Evolutionary conservation across 2,888 invertebrate species (phyloP).

Genomic region (Coleophora deauratella): DNA sequence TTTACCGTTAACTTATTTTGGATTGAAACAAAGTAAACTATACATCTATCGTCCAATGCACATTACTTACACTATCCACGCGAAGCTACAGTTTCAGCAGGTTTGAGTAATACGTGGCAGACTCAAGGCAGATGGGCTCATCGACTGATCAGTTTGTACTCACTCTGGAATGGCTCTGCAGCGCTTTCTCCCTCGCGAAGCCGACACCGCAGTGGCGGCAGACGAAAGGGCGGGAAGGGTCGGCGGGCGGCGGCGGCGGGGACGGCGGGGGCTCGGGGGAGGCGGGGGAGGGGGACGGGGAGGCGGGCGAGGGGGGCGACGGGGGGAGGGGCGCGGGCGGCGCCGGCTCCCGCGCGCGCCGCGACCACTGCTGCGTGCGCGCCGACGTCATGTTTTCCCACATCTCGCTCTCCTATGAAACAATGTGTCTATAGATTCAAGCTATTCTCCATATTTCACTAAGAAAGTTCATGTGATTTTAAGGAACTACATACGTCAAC

Average conservation of each 20-base stretch:
- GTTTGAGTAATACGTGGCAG: too few relatives aligned
- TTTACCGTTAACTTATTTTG: too few relatives aligned
- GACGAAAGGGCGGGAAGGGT: conserved; percentile 85
- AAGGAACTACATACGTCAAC: too few relatives aligned
- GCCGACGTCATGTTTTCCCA: conserved; percentile 71
- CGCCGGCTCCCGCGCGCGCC: conserved; percentile 33
- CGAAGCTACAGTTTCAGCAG: too few relatives aligned
- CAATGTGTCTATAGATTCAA: too few relatives aligned
- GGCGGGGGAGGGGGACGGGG: conserved; percentile 9
- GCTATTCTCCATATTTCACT: too few relatives aligned
- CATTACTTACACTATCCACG: too few relatives aligned
- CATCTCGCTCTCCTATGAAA: conserved; percentile 36
- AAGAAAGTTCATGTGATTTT: too few relatives aligned
- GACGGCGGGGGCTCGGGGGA: conserved; percentile 24
- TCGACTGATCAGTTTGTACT: too few relatives aligned
- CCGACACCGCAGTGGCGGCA: conserved; percentile 79
- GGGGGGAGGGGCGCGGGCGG: conserved; percentile 40
- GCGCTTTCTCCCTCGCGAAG: conserved; percentile 87
- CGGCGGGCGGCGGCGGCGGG: conserved; percentile 55
- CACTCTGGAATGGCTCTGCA: conserved; percentile 82
- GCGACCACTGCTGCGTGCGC: conserved; percentile 68
- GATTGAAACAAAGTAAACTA: too few relatives aligned
- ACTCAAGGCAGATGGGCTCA: too few relatives aligned
- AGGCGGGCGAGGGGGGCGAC: conserved; percentile 31
- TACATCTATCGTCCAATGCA: too few relatives aligned